A percentile compares a stretch with the other conserved stretches of the same genome.
Conservation (phyloP, 2,888 invertebrate genomes). For the Tuberolachnus salignus region DNA sequence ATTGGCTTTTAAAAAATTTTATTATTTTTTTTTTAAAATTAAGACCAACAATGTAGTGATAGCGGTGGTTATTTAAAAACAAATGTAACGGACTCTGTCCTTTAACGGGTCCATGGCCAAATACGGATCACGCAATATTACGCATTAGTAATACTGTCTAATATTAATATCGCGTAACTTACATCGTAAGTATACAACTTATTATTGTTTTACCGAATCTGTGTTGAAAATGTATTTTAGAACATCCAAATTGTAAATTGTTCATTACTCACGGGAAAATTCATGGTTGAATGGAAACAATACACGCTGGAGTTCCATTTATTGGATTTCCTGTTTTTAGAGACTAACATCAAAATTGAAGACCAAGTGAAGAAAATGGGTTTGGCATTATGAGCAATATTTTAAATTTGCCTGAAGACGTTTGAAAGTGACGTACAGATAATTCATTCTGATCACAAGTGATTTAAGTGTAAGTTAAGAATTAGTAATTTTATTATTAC, state of each 20-base stretch:
- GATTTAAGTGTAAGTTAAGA: background rate
- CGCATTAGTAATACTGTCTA: no score
- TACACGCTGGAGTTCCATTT: slow-evolving; percentile 63
- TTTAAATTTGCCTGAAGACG: background rate
- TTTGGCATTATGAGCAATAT: slow-evolving; percentile 47
- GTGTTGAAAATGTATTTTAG: slow-evolving; percentile 59
- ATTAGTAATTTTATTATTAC: no score
- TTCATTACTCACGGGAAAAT: slow-evolving; percentile 65
- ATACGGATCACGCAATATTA: no score
- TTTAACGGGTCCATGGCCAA: no score
- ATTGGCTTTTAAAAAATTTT: no score
- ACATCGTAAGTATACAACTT: no score
- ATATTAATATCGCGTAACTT: no score
- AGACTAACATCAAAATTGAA: slow-evolving; percentile 58
- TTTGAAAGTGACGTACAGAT: slow-evolving; percentile 20
- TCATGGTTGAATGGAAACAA: slow-evolving; percentile 63
- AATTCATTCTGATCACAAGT: slow-evolving; percentile 18
- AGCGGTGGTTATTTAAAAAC: no score
- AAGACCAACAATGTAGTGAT: no score
- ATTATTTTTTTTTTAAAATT: no score
- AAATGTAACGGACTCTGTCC: no score
- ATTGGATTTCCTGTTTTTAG: slow-evolving; percentile 59
- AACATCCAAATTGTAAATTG: slow-evolving; percentile 64
- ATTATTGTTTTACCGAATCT: no score
- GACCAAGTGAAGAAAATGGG: slow-evolving; percentile 50